These are phyloP conservation scores for Chrysolina americana DNA, from an alignment of 2,888 invertebrate genomes.

Conservation along the genomic window DNA sequence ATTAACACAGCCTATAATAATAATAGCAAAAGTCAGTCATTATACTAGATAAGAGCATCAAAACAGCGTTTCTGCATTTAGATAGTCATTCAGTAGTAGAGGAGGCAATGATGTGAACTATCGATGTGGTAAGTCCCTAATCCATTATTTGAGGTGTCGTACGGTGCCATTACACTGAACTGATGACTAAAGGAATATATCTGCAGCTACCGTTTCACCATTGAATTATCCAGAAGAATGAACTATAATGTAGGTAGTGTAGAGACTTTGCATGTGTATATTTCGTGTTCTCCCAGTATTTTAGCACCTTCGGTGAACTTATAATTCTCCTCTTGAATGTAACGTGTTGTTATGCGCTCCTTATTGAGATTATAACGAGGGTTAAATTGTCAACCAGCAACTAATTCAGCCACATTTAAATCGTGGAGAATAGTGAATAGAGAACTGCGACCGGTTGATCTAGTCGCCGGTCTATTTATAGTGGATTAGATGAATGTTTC, in stretches of 20 bases:
- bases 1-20: no score
- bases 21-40: no score
- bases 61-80: no score
- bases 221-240: neutral
- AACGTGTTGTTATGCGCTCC: conserved; percentile 22
- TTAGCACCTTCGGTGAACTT: conserved; percentile 21
- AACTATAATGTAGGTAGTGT: conserved; percentile 3
- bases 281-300: conserved; percentile 13
- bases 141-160: no score
- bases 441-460: conserved; percentile 34
- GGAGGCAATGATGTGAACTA: no score
- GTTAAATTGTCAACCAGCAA: conserved; percentile 27
- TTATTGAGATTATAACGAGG: conserved; percentile 32
- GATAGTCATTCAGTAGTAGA: no score
- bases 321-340: conserved; percentile 14
- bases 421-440: conserved; percentile 38
- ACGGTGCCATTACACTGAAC: neutral
- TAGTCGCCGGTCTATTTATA: conserved; percentile 42
- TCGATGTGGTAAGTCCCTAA: no score
- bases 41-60: no score
- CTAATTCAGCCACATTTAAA: conserved; percentile 32
- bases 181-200: no score
- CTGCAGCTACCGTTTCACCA: neutral
- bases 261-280: conserved; percentile 10
- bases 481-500: conserved; percentile 57